Conservation (phyloP, 2,797 vertebrate species). For the Micromesistius poutassou region DNA sequence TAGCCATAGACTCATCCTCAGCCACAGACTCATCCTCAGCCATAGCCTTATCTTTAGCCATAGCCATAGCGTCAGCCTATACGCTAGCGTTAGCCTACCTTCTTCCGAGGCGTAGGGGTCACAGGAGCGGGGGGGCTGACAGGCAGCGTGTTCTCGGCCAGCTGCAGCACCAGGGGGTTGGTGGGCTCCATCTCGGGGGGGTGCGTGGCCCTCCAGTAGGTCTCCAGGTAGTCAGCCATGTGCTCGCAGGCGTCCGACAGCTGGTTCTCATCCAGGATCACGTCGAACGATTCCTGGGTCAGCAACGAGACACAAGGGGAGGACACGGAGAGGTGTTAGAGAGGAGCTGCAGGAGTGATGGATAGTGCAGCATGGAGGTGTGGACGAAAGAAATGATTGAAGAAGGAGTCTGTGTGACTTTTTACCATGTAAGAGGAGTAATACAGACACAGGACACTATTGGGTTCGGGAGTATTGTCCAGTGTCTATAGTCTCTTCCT, state of each 20-base stretch:
- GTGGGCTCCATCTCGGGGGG: conserved; percentile 85
- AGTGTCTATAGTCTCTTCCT: background rate
- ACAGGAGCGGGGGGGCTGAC: conserved; percentile 54
- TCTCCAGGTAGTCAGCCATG: conserved; percentile 95
- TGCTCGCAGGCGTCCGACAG: conserved; percentile 97
- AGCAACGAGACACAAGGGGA: background rate
- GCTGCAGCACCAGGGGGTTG: conserved; percentile 83
- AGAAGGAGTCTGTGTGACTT: background rate
- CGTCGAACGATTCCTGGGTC: conserved; percentile 90
- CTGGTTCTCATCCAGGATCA: conserved; percentile 98
- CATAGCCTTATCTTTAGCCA: background rate
- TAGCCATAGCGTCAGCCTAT: background rate
- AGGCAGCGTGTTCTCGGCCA: conserved; percentile 83
- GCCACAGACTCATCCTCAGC: background rate
- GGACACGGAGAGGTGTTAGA: background rate
- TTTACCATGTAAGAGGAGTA: background rate
- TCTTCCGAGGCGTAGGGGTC: conserved; percentile 60
- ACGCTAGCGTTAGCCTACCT: background rate
- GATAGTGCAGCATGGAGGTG: background rate
- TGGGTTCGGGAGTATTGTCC: background rate
- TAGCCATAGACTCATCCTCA: background rate
- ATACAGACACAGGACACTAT: background rate
- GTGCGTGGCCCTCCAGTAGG: conserved; percentile 96
- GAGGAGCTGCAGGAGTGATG: background rate
- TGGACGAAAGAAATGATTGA: background rate